Evolutionary conservation across 2,797 vertebrate genomes (phyloP).

Genomic region (Acrossocheilus wenchowensis): DNA sequence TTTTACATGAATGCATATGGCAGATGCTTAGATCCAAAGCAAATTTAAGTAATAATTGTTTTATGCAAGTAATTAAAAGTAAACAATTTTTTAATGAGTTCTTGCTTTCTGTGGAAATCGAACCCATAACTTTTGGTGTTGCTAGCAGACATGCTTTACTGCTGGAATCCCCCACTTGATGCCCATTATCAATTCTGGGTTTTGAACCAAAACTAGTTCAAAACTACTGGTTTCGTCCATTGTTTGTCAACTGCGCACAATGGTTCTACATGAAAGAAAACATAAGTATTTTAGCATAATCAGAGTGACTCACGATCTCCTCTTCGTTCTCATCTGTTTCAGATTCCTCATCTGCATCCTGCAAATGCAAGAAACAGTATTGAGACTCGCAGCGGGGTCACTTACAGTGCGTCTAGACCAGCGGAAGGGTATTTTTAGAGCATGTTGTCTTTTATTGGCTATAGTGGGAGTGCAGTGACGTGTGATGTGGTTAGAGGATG

Average conservation of each 20-base stretch:
- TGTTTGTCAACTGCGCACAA: background rate
- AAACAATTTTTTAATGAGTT: background rate
- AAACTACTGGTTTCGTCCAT: background rate
- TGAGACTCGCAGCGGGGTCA: constrained; percentile 10
- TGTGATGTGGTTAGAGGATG: constrained; percentile 37
- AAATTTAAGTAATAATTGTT: background rate
- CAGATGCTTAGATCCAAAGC: background rate
- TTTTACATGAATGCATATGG: background rate
- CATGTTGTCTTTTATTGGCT: constrained; percentile 34
- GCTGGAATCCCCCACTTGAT: background rate
- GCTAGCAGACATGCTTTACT: background rate
- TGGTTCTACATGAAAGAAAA: background rate
- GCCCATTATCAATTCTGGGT: background rate
- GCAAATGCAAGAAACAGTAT: constrained; percentile 33
- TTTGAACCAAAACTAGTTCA: background rate
- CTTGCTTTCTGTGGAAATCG: background rate
- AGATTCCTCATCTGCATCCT: constrained; percentile 52
- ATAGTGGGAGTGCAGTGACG: constrained; percentile 1
- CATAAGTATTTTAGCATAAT: background rate
- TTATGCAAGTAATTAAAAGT: too few relatives aligned
- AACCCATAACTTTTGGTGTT: background rate
- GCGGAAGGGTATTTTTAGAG: constrained; percentile 32
- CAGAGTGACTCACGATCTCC: constrained; percentile 68
- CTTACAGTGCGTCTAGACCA: constrained; percentile 26
- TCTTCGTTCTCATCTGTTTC: constrained; percentile 66